Conservation (phyloP, 2,888 invertebrate species). For the Rhingia campestris region DNA sequence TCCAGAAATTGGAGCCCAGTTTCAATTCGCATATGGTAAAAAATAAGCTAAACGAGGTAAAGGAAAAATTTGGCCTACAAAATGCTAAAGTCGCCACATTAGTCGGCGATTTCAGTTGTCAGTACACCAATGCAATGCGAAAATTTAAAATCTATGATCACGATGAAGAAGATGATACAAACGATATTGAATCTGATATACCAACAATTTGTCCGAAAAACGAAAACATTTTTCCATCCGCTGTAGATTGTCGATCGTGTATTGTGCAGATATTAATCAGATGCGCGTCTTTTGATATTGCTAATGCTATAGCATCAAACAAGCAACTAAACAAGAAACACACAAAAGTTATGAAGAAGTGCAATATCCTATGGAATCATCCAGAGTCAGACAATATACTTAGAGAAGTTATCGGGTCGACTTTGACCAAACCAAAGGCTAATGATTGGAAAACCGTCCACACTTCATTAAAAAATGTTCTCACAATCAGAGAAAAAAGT, state of each 20-base stretch:
- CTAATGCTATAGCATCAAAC: slow-evolving; percentile 4
- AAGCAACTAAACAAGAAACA: slow-evolving; percentile 17
- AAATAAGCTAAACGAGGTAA: background rate
- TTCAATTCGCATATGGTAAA: background rate
- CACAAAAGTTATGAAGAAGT: slow-evolving; percentile 27
- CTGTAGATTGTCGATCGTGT: background rate
- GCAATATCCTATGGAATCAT: slow-evolving; percentile 45
- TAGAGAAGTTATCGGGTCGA: slow-evolving; percentile 10
- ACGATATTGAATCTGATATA: background rate
- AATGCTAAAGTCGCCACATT: background rate
- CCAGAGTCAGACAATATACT: slow-evolving; percentile 2
- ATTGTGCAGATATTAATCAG: slow-evolving; percentile 8
- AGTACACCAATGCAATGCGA: background rate
- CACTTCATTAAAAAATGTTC: slow-evolving; percentile 29
- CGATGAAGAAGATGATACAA: background rate
- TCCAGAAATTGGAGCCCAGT: background rate
- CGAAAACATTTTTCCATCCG: background rate
- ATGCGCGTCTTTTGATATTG: slow-evolving; percentile 23
- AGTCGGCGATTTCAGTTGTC: background rate
- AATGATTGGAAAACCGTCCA: slow-evolving; percentile 21
- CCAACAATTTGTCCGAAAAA: background rate
- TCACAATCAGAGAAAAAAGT: slow-evolving; percentile 23
- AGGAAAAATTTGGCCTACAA: slow-evolving; percentile 5
- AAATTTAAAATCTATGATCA: background rate
- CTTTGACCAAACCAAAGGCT: slow-evolving; percentile 3